Evolutionary conservation across 2,113 vertebrate genomes (phyloP), one percentile per base, ranked within the genome.

Genomic region (Callaeas wilsoni): DNA sequence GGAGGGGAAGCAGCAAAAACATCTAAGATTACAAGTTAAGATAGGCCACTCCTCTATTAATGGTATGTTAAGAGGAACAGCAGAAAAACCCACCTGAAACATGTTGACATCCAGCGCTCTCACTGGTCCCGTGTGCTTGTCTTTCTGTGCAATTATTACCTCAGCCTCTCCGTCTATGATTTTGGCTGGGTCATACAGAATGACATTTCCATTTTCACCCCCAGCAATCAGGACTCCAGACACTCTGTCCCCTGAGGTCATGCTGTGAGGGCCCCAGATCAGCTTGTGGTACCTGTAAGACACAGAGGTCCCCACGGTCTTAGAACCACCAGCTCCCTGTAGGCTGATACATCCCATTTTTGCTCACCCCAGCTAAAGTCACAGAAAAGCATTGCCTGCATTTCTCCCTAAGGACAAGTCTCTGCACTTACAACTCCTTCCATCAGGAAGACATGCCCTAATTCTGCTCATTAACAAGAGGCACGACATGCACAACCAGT

Each of bases 101-200:
- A 99, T 97, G 95, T 99, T 99, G 93, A 99, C 97, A 87, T 99
- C 99, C 1, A 99, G 98, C 0, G 98, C 99, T 97, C 99, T 98
- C 32, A 99, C 99, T 6, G 99, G 99, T n/a, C 99, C 99, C 0
- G 98, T 98, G 96, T 99, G 99, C 78, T 97, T 99, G 91, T 98
- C 98, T 10, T 98, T 99, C 97, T 99, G 98, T 22, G 98, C 96
- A n/a, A 99, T 98, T 74, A 99, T 91, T 63, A 99, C 99, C 20
- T 99, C 98, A 22, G 96, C 90, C 27, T 98, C 98, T 57, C 99
- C 99, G 20, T 98, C 97, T 47, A 99, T 95, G 97, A 99, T 99
- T 98, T 99, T 99, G 23, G 98, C 98, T 11, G 99, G 98, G 94
- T 99, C 98, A 33, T 99, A 99, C 20, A 99, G 98, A 96, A 99